Percentiles rank a stretch among this genome's conserved stretches.
Conservation (phyloP, 1,140 invertebrate genomes). For the Apis cerana region DNA sequence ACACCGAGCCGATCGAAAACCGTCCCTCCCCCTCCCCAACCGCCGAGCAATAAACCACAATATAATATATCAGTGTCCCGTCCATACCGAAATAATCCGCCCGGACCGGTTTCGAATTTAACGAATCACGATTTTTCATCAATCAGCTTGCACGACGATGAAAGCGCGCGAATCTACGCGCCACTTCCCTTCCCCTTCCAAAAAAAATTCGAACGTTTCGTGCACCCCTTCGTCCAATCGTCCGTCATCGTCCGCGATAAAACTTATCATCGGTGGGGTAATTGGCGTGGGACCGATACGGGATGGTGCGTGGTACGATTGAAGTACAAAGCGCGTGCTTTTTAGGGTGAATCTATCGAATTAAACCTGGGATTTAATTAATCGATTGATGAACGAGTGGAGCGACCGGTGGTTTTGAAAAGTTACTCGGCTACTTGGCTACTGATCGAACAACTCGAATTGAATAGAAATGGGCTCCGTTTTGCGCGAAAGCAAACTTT, state of each 20-base stretch:
- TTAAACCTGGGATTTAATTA: too few relatives aligned
- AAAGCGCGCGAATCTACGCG: neutral
- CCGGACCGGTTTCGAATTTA: neutral
- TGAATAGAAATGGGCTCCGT: too few relatives aligned
- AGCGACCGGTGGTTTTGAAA: too few relatives aligned
- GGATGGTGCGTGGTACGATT: too few relatives aligned
- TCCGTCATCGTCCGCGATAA: neutral
- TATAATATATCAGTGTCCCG: constrained; percentile 53
- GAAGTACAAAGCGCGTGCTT: neutral
- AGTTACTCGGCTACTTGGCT: too few relatives aligned
- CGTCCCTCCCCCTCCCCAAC: constrained; percentile 4
- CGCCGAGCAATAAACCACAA: constrained; percentile 45
- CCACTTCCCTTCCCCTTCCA: neutral
- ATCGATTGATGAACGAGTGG: too few relatives aligned
- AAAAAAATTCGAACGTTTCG: neutral
- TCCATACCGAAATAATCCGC: constrained; percentile 43
- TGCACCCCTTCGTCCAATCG: too few relatives aligned
- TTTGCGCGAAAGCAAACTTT: too few relatives aligned
- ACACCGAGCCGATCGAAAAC: neutral
- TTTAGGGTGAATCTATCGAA: neutral
- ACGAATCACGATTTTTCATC: constrained; percentile 48
- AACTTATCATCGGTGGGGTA: neutral
- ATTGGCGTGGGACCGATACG: neutral
- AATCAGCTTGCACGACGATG: constrained; percentile 24
- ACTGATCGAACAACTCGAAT: too few relatives aligned